These are phyloP conservation scores for Lamellibrachia columna DNA, from an alignment of 2,888 invertebrate genomes.

Conservation along the genomic window DNA sequence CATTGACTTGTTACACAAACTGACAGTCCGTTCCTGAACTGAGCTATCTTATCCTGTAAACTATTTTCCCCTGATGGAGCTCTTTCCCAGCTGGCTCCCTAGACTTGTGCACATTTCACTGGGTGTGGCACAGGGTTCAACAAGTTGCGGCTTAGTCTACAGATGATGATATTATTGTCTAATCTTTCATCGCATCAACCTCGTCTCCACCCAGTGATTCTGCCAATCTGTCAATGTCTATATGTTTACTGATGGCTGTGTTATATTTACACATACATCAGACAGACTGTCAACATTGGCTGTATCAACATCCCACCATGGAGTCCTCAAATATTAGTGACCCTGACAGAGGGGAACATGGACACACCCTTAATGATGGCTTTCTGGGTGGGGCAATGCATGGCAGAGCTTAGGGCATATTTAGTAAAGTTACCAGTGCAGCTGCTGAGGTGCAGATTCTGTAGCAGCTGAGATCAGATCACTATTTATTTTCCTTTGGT, in stretches of 20 bases:
- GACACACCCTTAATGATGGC: background rate
- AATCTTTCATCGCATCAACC: constrained; percentile 4
- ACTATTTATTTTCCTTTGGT: background rate
- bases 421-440: background rate
- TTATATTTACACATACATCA: constrained; percentile 6
- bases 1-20: background rate
- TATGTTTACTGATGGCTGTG: background rate
- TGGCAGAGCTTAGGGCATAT: background rate
- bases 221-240: background rate
- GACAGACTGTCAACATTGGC: background rate
- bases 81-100: background rate
- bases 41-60: background rate
- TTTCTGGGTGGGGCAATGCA: background rate
- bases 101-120: background rate
- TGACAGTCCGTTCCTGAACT: background rate
- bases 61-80: background rate
- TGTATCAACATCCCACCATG: background rate
- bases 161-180: background rate
- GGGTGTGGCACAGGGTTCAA: background rate
- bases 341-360: background rate
- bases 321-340: background rate
- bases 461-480: background rate
- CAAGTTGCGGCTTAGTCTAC: background rate
- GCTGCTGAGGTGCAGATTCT: background rate
- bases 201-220: constrained; percentile 6